A percentile compares a stretch with the other conserved stretches of the same genome.
These are phyloP conservation scores for Chloroceryle aenea DNA, from an alignment of 2,113 vertebrate genomes.

Conservation along the genomic window DNA sequence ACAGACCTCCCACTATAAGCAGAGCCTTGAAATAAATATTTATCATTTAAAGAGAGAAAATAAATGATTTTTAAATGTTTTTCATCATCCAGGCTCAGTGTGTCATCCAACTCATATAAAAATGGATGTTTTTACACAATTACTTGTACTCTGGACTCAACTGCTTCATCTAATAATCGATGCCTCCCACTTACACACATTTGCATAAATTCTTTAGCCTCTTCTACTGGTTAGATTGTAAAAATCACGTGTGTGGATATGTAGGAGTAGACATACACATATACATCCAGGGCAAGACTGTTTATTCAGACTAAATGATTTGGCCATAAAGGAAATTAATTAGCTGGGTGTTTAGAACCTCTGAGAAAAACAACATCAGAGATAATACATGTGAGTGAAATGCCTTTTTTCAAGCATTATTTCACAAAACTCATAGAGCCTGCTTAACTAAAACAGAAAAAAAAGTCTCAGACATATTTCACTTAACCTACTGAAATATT, in stretches of 20 bases:
- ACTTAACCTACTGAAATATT: not conserved
- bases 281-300: not conserved
- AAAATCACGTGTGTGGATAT: not conserved
- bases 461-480: not conserved
- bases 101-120: constrained; percentile 7
- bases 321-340: not conserved
- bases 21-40: constrained; percentile 16
- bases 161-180: not conserved
- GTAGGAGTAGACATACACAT: constrained; percentile 3
- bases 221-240: not conserved
- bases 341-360: not conserved
- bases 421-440: not conserved
- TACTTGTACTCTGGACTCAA: constrained; percentile 42
- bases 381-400: not conserved
- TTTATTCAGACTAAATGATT: not conserved
- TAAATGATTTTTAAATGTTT: not conserved
- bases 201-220: constrained; percentile 27
- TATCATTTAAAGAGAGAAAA: not conserved
- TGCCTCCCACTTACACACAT: constrained; percentile 10
- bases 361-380: not conserved
- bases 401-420: not conserved
- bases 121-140: constrained; percentile 39
- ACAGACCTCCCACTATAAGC: not conserved
- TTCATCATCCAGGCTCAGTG: constrained; percentile 2
- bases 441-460: not conserved